Percentiles rank a stretch among this genome's conserved stretches.
Conservation (phyloP, 2,888 invertebrate genomes). For the Heliconius cydno region DNA sequence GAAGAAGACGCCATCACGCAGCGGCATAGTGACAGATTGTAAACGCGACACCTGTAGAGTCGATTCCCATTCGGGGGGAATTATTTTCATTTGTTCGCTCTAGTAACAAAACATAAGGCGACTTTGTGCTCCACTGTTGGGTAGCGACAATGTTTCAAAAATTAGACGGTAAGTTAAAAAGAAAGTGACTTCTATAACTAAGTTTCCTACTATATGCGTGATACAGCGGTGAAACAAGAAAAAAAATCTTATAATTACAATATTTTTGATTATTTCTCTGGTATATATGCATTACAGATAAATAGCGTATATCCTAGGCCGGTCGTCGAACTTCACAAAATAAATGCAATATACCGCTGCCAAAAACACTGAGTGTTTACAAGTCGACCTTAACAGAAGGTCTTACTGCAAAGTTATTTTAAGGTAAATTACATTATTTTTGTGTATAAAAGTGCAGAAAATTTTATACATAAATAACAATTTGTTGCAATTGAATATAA, state of each 20-base stretch:
- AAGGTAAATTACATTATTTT: constrained; percentile 7
- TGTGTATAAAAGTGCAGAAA: neutral
- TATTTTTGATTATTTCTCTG: neutral
- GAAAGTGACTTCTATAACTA: neutral
- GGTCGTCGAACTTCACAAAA: constrained; percentile 39
- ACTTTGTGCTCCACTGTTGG: too few species aligned
- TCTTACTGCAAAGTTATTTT: constrained; percentile 14
- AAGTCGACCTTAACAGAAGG: constrained; percentile 34
- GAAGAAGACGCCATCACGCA: too few species aligned
- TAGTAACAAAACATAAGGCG: neutral
- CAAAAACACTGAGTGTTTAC: constrained; percentile 33
- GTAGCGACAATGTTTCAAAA: too few species aligned
- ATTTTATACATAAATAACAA: neutral
- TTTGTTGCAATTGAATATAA: neutral
- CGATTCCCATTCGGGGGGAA: too few species aligned
- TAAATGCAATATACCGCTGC: constrained; percentile 22
- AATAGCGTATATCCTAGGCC: constrained; percentile 38
- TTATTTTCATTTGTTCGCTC: neutral
- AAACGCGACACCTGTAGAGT: neutral
- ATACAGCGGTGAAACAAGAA: neutral
- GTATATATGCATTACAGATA: neutral
- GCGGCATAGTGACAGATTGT: too few species aligned
- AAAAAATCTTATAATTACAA: too few species aligned
- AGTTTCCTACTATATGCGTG: neutral
- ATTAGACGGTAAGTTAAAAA: too few species aligned